These are phyloP conservation scores for Patella pellucida DNA, from an alignment of 2,888 invertebrate species.

Conservation along the genomic window DNA sequence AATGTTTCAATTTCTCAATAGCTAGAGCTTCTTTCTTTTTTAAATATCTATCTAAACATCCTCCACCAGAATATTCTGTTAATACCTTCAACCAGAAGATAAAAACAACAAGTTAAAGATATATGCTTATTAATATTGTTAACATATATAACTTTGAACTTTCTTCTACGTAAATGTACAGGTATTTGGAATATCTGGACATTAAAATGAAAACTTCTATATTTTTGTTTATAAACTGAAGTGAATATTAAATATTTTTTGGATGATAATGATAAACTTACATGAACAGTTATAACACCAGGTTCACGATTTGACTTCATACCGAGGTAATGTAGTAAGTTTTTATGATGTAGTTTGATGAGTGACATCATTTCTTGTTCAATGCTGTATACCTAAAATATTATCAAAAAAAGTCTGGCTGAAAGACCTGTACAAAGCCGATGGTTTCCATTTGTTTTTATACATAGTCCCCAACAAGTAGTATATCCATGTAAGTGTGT, in stretches of 20 bases:
- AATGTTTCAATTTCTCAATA: constrained; percentile 76
- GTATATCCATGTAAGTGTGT: too few species aligned
- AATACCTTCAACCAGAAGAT: constrained; percentile 54
- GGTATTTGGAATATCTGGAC: too few species aligned
- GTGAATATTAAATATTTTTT: too few species aligned
- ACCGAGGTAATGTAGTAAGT: constrained; percentile 83
- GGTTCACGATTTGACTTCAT: constrained; percentile 77
- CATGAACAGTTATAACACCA: constrained; percentile 78
- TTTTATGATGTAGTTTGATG: constrained; percentile 79
- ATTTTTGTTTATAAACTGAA: too few species aligned
- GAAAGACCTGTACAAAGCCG: too few species aligned
- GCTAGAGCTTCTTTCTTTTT: constrained; percentile 74
- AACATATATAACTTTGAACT: too few species aligned
- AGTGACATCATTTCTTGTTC: constrained; percentile 85
- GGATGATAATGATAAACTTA: constrained; percentile 73
- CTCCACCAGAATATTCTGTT: constrained; percentile 72
- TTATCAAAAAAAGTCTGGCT: neutral
- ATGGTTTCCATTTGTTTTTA: too few species aligned
- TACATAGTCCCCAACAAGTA: too few species aligned
- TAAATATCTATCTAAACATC: constrained; percentile 73
- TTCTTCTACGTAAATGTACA: too few species aligned
- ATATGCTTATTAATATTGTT: too few species aligned
- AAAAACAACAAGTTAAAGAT: too few species aligned
- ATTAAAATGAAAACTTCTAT: too few species aligned
- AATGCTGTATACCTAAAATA: constrained; percentile 76